Evolutionary conservation across 23 tunicate genomes (phyloP).

Genomic region (Phallusia fumigata): DNA sequence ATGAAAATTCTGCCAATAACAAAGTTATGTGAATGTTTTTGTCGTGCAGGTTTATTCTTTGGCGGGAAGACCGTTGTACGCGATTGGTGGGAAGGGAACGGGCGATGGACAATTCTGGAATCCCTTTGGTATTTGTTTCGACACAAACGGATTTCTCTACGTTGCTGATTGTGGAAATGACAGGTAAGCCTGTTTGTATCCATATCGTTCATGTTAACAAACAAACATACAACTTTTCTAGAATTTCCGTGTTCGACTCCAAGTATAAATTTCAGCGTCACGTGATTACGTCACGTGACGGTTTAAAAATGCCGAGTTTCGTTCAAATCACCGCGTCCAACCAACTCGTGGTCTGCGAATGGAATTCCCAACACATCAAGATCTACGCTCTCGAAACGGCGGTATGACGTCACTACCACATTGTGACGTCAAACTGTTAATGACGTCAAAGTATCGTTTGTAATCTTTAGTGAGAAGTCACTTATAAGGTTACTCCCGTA

Average conservation of each 20-base stretch:
- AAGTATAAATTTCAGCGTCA: conserved; percentile 58
- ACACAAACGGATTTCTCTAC: conserved; percentile 38
- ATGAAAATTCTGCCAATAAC: too few relatives aligned
- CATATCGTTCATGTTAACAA: background rate
- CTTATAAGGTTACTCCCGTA: too few relatives aligned
- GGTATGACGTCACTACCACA: conserved; percentile 41
- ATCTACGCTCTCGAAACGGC: conserved; percentile 70
- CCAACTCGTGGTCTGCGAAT: conserved; percentile 68
- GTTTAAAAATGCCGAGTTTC: conserved; percentile 77
- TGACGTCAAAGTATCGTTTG: too few relatives aligned
- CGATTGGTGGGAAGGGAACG: conserved; percentile 78
- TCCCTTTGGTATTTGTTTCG: conserved; percentile 82
- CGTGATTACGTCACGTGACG: conserved; percentile 58
- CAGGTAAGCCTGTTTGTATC: conserved; percentile 45
- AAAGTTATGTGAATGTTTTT: background rate
- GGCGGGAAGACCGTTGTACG: conserved; percentile 75
- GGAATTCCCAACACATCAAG: conserved; percentile 61
- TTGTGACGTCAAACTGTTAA: too few relatives aligned
- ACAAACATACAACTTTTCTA: conserved; percentile 23
- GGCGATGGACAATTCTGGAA: conserved; percentile 81
- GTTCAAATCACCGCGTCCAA: conserved; percentile 45
- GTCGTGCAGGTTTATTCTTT: conserved; percentile 57
- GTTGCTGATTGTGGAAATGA: conserved; percentile 95
- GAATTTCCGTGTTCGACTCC: conserved; percentile 65
- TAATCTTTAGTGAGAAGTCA: too few relatives aligned